Conservation (phyloP, 2,797 vertebrate genomes). For the Gephyroberyx darwinii region DNA sequence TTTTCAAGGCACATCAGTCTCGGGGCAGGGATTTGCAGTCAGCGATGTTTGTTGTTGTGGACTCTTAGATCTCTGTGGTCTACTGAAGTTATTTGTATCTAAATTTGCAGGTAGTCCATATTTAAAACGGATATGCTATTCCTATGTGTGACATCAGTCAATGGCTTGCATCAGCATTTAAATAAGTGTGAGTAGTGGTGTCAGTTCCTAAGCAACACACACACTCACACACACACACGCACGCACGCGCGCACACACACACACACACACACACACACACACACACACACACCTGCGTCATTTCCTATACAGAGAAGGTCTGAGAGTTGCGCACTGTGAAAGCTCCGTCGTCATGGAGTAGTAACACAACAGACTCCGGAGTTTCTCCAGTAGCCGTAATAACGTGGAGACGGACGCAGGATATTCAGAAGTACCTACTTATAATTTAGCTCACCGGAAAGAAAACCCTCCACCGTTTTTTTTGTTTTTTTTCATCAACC, state of each 20-base stretch:
- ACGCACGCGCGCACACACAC: not conserved
- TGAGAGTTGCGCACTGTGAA: conserved; percentile 42
- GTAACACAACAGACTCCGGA: conserved; percentile 6
- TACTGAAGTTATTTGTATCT: not conserved
- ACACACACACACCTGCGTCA: conserved; percentile 75
- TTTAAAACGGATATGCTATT: not conserved
- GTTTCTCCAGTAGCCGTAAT: not conserved
- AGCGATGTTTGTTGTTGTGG: not conserved
- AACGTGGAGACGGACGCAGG: not conserved
- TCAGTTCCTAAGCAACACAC: conserved; percentile 79
- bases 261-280: conserved; percentile 31
- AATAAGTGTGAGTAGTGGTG: conserved; percentile 53
- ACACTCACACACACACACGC: conserved; percentile 5
- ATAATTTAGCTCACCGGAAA: not conserved
- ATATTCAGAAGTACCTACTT: not conserved
- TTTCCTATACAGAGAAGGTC: conserved; percentile 68
- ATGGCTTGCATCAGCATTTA: conserved; percentile 51
- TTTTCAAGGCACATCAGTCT: not conserved
- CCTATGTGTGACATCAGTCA: conserved; percentile 58
- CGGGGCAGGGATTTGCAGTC: not conserved
- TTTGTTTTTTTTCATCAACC: not conserved
- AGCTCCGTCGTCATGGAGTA: not conserved
- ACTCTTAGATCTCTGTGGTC: not conserved
- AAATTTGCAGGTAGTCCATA: too few species aligned
- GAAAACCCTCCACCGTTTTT: not conserved